Conservation (phyloP, 2,797 vertebrate species). For the Poecilia gillii region DNA sequence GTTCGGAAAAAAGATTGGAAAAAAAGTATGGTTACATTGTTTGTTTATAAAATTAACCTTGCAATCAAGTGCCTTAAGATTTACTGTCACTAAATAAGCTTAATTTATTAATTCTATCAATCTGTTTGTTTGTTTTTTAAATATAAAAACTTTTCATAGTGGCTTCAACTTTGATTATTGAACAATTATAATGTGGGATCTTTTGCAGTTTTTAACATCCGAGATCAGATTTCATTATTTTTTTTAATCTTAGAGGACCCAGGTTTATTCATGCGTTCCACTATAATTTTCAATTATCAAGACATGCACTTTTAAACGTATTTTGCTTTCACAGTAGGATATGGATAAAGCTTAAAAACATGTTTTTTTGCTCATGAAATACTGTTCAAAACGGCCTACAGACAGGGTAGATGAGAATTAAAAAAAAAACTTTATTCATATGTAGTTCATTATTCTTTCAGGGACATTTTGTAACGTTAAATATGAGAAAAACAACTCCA, state of each 20-base stretch:
- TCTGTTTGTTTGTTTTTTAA: neutral
- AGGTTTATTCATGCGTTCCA: neutral
- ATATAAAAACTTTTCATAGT: neutral
- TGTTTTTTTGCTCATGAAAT: neutral
- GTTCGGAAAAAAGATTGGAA: neutral
- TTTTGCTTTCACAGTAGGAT: neutral
- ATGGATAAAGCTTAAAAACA: neutral
- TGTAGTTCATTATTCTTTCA: neutral
- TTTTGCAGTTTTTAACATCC: neutral
- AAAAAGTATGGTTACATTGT: neutral
- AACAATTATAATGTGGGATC: neutral
- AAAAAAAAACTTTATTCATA: neutral
- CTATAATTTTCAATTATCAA: neutral
- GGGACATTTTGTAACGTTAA: conserved; percentile 40
- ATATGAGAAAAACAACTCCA: conserved; percentile 42
- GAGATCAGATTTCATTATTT: neutral
- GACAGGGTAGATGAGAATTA: neutral
- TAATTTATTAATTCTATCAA: neutral
- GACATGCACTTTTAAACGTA: neutral
- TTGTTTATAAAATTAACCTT: neutral
- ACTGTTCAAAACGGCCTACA: neutral
- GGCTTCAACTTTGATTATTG: neutral
- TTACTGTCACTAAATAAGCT: neutral
- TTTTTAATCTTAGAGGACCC: neutral
- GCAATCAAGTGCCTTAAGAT: neutral